These are phyloP conservation scores for Drymonia ruficornis DNA, from an alignment of 2,888 invertebrate genomes.

Conservation along the genomic window DNA sequence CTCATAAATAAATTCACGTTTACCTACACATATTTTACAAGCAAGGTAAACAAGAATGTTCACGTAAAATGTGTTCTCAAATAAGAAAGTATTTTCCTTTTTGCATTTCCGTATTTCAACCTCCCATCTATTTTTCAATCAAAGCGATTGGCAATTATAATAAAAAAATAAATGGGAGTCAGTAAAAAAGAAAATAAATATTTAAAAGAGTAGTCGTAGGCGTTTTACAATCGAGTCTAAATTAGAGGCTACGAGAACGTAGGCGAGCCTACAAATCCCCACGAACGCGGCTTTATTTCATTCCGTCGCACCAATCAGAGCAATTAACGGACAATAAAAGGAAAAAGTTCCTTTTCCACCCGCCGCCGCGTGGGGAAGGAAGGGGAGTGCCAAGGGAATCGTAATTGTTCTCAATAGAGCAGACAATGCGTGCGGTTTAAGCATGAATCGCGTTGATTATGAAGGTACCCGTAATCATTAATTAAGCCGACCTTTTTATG, in stretches of 20 bases:
- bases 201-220: constrained; percentile 28
- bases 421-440: constrained; percentile 44
- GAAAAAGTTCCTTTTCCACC: constrained; percentile 52
- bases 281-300: constrained; percentile 68
- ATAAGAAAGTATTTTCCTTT: no score
- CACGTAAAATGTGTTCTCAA: no score
- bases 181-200: constrained; percentile 28
- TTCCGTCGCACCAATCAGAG: constrained; percentile 73
- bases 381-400: constrained; percentile 42
- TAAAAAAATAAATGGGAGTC: constrained; percentile 26
- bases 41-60: no score
- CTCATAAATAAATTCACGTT: no score
- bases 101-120: no score
- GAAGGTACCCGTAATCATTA: constrained; percentile 12
- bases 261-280: constrained; percentile 57
- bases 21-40: no score
- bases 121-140: not conserved
- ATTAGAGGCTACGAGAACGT: constrained; percentile 58
- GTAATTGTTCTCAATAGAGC: constrained; percentile 55
- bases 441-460: constrained; percentile 40
- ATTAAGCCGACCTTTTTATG: constrained; percentile 1
- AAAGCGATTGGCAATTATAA: constrained; percentile 18
- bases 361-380: constrained; percentile 41
- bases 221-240: constrained; percentile 59
- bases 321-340: constrained; percentile 72